Conservation (phyloP, 2,113 vertebrate species). For the Pelobates fuscus region DNA sequence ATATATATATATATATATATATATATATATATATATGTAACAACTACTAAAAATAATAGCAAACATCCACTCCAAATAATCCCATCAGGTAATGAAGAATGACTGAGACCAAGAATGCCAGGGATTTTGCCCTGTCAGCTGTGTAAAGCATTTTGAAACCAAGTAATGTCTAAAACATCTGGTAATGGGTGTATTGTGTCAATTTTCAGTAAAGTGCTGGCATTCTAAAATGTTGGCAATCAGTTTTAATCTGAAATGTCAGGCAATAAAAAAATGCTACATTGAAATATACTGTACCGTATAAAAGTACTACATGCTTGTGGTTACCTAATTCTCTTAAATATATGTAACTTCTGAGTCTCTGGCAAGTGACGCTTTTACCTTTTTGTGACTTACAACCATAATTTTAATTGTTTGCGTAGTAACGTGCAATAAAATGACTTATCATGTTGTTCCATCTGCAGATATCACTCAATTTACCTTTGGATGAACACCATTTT, state of each 20-base stretch:
- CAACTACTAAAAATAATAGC: not conserved
- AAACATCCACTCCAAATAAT: not conserved
- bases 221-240: constrained; percentile 30
- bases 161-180: constrained; percentile 40
- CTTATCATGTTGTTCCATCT: too few species aligned
- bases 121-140: constrained; percentile 31
- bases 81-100: not conserved
- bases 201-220: constrained; percentile 46
- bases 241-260: constrained; percentile 28
- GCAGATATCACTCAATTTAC: too few species aligned
- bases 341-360: constrained; percentile 24
- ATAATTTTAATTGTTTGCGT: not conserved
- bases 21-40: too few species aligned
- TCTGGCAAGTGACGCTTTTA: not conserved
- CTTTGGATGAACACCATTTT: too few species aligned
- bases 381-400: not conserved
- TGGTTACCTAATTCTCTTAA: constrained; percentile 16
- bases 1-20: too few species aligned
- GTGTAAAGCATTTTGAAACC: constrained; percentile 34
- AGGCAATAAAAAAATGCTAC: constrained; percentile 28
- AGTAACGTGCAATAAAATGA: not conserved
- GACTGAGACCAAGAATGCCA: not conserved
- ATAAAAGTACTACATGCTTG: constrained; percentile 28
- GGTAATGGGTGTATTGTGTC: constrained; percentile 48
- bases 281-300: constrained; percentile 33